Conservation (phyloP, 1,140 invertebrate species). For the Zaprionus lachaisei region DNA sequence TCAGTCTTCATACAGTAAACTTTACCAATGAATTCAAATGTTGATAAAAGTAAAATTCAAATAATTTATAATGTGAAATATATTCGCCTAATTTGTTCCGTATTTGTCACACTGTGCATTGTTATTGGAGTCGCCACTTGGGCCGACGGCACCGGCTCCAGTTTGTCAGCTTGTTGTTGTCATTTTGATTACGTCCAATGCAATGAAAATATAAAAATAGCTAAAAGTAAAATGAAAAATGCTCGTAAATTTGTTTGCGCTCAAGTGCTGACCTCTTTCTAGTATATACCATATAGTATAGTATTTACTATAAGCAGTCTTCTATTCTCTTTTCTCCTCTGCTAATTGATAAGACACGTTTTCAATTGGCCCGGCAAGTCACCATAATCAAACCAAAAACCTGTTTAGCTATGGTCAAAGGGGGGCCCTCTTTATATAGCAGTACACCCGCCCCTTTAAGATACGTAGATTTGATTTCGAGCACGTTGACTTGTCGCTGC, state of each 20-base stretch:
- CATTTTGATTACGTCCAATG: conserved; percentile 33
- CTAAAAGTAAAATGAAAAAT: conserved; percentile 56
- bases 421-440: not conserved
- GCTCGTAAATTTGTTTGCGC: conserved; percentile 65
- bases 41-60: too few relatives aligned
- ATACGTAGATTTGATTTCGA: conserved; percentile 26
- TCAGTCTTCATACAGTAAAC: too few relatives aligned
- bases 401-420: conserved; percentile 21
- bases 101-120: not conserved
- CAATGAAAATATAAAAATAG: conserved; percentile 63
- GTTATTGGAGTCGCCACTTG: conserved; percentile 20
- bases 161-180: conserved; percentile 45
- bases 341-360: conserved; percentile 36
- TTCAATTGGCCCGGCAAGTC: conserved; percentile 13
- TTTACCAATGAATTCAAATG: too few relatives aligned
- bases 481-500: conserved; percentile 50
- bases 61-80: not conserved
- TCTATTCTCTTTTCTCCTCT: not conserved
- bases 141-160: conserved; percentile 8
- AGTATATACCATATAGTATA: not conserved
- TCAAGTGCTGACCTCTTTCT: conserved; percentile 52
- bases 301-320: not conserved
- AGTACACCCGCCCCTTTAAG: not conserved
- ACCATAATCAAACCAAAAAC: conserved; percentile 15
- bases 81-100: not conserved